Conservation (phyloP, 2,888 invertebrate genomes). For the Parnassius apollo region DNA sequence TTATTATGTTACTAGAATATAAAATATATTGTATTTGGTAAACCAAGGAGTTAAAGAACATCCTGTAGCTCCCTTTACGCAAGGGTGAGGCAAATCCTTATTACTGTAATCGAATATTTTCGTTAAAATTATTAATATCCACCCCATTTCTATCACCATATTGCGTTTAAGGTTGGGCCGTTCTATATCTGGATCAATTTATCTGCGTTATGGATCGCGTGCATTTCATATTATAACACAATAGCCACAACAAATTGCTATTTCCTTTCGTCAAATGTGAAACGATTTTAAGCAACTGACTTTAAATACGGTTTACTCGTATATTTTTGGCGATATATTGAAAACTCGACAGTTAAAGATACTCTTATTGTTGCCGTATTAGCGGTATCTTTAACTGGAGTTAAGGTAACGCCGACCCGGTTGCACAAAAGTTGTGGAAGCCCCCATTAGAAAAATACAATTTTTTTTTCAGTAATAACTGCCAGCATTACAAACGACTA, state of each 20-base stretch:
- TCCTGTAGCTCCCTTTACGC: conserved; percentile 24
- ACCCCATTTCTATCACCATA: conserved; percentile 35
- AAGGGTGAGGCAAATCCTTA: conserved; percentile 34
- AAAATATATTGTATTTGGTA: no score
- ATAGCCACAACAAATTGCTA: conserved; percentile 14
- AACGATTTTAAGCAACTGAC: not conserved
- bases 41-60: conserved; percentile 6
- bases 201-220: conserved; percentile 19
- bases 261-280: conserved; percentile 2
- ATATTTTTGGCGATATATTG: no score
- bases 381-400: no score
- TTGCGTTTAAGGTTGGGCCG: conserved; percentile 17
- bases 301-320: not conserved
- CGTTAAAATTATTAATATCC: conserved; percentile 41
- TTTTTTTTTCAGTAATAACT: no score
- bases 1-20: no score
- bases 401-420: no score
- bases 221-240: conserved; percentile 17
- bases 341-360: no score
- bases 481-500: no score
- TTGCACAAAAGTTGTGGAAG: no score
- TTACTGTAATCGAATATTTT: conserved; percentile 40
- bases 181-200: conserved; percentile 21
- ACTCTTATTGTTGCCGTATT: no score
- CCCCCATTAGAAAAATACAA: no score